Evolutionary conservation across 2,888 invertebrate genomes (phyloP).

Genomic region (Epicampocera succincta): DNA sequence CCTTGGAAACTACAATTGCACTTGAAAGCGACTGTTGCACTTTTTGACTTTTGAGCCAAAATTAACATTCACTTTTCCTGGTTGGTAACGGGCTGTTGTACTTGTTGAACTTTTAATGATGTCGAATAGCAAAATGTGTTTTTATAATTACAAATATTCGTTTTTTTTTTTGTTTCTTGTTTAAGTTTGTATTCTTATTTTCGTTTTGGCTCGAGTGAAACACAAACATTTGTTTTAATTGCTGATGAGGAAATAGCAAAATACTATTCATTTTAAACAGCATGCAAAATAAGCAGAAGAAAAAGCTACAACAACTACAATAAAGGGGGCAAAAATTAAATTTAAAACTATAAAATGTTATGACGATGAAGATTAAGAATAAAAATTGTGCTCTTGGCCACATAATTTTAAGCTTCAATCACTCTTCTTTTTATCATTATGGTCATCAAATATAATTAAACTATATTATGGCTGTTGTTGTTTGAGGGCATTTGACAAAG

Average conservation of each 20-base stretch:
- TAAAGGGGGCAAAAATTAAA: too few species aligned
- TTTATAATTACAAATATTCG: neutral
- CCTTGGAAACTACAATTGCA: neutral
- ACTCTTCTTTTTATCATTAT: constrained; percentile 16
- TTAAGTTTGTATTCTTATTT: constrained; percentile 5
- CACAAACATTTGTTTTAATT: constrained; percentile 53
- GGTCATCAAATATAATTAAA: constrained; percentile 9
- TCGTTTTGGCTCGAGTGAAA: neutral
- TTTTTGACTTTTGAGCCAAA: neutral
- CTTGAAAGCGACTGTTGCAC: neutral
- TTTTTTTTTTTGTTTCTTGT: neutral
- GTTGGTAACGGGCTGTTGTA: neutral
- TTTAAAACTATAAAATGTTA: constrained; percentile 8
- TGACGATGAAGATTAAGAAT: constrained; percentile 16
- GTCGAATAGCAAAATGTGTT: neutral
- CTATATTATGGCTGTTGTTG: constrained; percentile 28
- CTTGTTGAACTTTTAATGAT: constrained; percentile 12
- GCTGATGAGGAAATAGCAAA: constrained; percentile 8
- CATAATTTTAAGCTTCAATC: neutral
- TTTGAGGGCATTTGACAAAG: constrained; percentile 34
- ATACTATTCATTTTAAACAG: neutral
- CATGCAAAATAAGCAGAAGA: constrained; percentile 4
- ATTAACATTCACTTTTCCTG: neutral
- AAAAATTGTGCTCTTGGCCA: constrained; percentile 16
- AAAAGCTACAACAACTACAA: neutral